These are phyloP conservation scores for Paramormyrops kingsleyae DNA, from an alignment of 2,113 vertebrate genomes.

Conservation along the genomic window DNA sequence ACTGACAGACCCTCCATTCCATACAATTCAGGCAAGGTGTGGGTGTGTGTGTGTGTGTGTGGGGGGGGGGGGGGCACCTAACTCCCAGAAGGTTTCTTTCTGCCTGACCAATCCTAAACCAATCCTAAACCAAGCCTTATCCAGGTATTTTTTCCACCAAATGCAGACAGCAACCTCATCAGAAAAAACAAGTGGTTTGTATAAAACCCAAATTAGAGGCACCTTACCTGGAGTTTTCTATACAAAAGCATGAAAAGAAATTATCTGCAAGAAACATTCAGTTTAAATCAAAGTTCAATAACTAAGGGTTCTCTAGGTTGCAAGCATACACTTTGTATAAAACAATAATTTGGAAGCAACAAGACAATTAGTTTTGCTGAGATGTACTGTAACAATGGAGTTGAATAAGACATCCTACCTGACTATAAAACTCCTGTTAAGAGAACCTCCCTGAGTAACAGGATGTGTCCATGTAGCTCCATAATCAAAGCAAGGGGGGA, in stretches of 20 bases:
- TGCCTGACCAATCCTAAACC: not conserved
- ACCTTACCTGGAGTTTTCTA: not conserved
- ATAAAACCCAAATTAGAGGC: not conserved
- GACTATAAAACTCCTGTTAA: not conserved
- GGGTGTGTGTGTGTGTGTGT: not conserved
- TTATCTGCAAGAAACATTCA: not conserved
- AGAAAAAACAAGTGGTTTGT: not conserved
- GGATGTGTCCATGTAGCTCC: not conserved
- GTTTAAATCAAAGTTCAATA: not conserved
- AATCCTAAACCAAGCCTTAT: not conserved
- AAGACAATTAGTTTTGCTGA: not conserved
- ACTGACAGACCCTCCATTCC: not conserved
- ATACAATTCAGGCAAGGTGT: not conserved
- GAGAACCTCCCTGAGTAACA: not conserved
- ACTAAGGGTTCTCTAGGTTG: slow-evolving; percentile 1
- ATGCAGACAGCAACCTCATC: not conserved
- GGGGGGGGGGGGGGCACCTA: not conserved
- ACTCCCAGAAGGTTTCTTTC: not conserved
- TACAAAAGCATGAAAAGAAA: not conserved
- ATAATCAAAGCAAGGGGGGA: not conserved
- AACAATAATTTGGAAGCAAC: not conserved
- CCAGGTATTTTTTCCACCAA: not conserved
- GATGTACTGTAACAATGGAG: not conserved
- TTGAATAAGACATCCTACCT: not conserved
- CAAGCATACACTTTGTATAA: not conserved